A percentile compares a stretch with the other conserved stretches of the same genome.
Conservation (phyloP, 2,888 invertebrate species). For the Hyles lineata region DNA sequence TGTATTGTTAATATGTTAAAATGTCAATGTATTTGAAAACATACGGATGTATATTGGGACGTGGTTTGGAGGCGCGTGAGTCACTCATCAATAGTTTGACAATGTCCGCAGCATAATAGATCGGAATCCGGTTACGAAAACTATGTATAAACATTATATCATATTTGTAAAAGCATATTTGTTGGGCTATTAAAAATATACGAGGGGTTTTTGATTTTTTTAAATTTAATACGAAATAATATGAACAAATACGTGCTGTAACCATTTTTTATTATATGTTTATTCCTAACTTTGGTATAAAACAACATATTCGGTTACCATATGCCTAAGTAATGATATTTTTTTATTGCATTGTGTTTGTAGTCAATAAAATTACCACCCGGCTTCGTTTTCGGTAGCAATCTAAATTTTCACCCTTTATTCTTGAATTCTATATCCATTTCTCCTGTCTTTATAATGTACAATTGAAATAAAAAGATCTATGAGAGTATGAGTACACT, state of each 20-base stretch:
- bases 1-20: background rate
- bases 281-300: too few species aligned
- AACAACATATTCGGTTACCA: too few species aligned
- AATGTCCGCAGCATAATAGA: conserved; percentile 15
- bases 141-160: background rate
- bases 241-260: background rate
- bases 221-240: background rate
- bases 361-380: too few species aligned
- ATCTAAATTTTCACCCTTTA: too few species aligned
- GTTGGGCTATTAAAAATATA: background rate
- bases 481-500: too few species aligned
- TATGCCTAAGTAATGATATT: too few species aligned
- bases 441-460: too few species aligned
- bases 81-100: conserved; percentile 31
- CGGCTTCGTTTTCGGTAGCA: too few species aligned
- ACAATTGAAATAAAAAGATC: too few species aligned
- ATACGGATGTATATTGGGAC: conserved; percentile 29
- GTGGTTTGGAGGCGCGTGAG: conserved; percentile 24
- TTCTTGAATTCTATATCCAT: too few species aligned
- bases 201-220: background rate
- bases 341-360: too few species aligned
- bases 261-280: too few species aligned
- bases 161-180: background rate
- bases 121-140: conserved; percentile 20
- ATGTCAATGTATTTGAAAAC: background rate